Evolutionary conservation across 2,113 vertebrate species (phyloP), one percentile per base, ranked within the genome.

Genomic region (Corythoichthys intestinalis): DNA sequence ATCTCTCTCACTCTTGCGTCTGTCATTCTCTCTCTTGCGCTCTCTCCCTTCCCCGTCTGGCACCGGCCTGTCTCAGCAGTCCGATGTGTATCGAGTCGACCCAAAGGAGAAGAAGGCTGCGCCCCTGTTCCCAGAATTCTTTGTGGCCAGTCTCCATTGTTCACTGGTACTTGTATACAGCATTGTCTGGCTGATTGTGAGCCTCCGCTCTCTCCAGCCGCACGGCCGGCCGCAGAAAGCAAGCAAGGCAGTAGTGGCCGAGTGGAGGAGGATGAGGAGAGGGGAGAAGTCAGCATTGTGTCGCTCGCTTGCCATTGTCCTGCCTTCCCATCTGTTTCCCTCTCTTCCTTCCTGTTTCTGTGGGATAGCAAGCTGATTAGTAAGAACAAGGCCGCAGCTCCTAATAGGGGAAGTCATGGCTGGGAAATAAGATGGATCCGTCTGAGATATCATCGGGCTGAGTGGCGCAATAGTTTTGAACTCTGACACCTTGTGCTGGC

Each of bases 111-210:
- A 89, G 85, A 83, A 78, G 86, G 84, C 83, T 79, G 74, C 82
- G 82, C 78, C 86, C 84, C 57, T 84, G 93, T 94, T 95, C 91
- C 91, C 94, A 92, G 93, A 93, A 93, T 94, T 93, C 90, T 92
- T 90, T 90, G 89, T 90, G 89, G 85, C 68, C 52, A 76, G 79
- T 79, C 80, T 83, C 88, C 92, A 92, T 70, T 93, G 86, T 93
- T 94, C 83, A 15, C 86, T 90, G 76, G 84, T 85, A 86, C 83
- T 90, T 91, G 86, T 91, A 91, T 91, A 89, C 88, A 88, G 90
- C 90, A 93, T 91, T 88, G 92, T 90, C 83, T 84, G 86, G 82
- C 78, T 86, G 84, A 93, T 93, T 90, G 91, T 93, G 76, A 80
- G 59, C 71, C 76, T 78, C 74, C 63, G 57, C 84, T 83, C 89